Conservation (phyloP, 2,797 vertebrate species). For the Alauda arvensis region DNA sequence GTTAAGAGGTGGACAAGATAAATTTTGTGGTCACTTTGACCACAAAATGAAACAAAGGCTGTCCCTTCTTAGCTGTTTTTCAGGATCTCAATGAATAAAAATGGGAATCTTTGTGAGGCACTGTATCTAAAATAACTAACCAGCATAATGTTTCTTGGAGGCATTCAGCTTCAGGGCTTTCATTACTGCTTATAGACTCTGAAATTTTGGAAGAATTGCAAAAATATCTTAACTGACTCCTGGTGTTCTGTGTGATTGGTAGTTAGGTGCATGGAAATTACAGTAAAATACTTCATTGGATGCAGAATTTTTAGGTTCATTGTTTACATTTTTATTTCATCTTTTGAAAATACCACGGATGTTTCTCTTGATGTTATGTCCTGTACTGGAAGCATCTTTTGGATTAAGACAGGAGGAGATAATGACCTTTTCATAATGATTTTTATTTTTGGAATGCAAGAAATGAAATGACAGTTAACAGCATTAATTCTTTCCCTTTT, state of each 20-base stretch:
- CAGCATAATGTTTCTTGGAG: neutral
- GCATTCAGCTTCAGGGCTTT: neutral
- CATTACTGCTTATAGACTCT: neutral
- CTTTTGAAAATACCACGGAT: neutral
- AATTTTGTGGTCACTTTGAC: neutral
- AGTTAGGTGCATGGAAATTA: neutral
- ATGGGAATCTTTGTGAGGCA: neutral
- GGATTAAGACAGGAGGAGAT: neutral
- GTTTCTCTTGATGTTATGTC: neutral
- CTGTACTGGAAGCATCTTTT: neutral
- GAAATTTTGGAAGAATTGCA: neutral
- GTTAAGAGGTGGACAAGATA: neutral
- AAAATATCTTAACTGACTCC: neutral
- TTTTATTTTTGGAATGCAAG: neutral
- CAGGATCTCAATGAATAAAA: neutral
- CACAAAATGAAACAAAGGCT: neutral
- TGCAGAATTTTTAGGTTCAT: neutral
- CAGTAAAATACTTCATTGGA: neutral
- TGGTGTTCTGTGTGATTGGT: neutral
- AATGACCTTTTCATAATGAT: neutral
- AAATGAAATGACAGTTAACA: neutral
- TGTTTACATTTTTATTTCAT: neutral
- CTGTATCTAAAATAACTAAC: neutral
- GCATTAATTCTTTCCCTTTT: neutral
- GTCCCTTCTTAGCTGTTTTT: neutral